Conservation (phyloP, 2,888 invertebrate genomes). For the Pyralis farinalis region DNA sequence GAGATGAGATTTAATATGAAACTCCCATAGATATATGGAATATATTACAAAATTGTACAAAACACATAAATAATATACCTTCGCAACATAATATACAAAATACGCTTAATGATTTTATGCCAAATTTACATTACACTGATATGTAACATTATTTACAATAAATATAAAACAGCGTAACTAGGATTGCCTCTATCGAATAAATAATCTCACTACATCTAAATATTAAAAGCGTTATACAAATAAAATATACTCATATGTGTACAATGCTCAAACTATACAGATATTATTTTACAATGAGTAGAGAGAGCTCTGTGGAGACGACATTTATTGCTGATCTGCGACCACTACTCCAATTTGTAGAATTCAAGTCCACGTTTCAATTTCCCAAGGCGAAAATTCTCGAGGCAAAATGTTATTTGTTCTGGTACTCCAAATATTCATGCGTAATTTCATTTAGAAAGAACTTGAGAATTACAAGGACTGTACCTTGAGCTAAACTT, state of each 20-base stretch:
- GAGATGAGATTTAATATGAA: background rate
- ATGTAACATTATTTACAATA: conserved; percentile 63
- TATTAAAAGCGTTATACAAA: conserved; percentile 33
- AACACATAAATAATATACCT: background rate
- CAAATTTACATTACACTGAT: conserved; percentile 51
- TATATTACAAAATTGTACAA: background rate
- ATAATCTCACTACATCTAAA: conserved; percentile 31
- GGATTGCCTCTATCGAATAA: conserved; percentile 38
- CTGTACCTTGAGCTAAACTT: too few relatives aligned
- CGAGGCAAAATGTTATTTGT: too few relatives aligned
- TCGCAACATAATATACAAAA: background rate
- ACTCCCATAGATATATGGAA: background rate
- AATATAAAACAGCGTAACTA: conserved; percentile 29
- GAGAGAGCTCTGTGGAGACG: conserved; percentile 13
- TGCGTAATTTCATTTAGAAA: too few relatives aligned
- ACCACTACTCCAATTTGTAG: too few relatives aligned
- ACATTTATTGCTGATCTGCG: too few relatives aligned
- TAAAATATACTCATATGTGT: conserved; percentile 19
- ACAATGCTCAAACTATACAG: conserved; percentile 31
- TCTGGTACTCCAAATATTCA: too few relatives aligned
- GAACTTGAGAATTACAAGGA: too few relatives aligned
- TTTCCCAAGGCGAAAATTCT: too few relatives aligned
- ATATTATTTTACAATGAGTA: conserved; percentile 29
- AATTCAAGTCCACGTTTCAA: too few relatives aligned
- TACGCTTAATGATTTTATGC: conserved; percentile 3